Base-by-base conservation (phyloP, 92 coral and sea anemone genomes). In the Muricea muricata region DNA sequence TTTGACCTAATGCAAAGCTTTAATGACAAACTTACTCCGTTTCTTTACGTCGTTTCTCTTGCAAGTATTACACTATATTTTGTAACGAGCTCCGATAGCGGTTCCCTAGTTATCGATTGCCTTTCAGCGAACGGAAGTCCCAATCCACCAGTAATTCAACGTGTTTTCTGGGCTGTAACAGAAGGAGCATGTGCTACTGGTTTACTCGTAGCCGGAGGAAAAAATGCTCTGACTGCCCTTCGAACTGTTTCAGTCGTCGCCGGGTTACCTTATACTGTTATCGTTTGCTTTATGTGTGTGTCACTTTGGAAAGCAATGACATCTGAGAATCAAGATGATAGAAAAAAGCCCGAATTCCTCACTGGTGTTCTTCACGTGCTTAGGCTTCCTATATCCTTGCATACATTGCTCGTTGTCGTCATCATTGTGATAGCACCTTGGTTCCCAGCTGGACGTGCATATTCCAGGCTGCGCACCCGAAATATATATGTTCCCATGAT, bases 61-160 rank as follows among this genome's bases (percentile, higher is more conserved):
- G 86, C 78, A 11, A 86, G 93, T 34, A 84, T 93, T 45, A 57
- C 87, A 37, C 86, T 93, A 39, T 93, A 93, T 90, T 93, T 93
- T 69, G 98, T 93, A 54, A 93, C 98, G 23, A 93, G 98, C 52
- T 93, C 98, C 52, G 98, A 93, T 83, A 93, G 98, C 55, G 93
- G 98, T 28, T 93, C 98, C 60, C 87, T 91, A 42, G 84, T 93
- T 75, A 93, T 93, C 68, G 97, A 93, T 88, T 83, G 90, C 80
- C 75, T 93, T 21, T 89, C 97, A 31, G 92, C 97, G 74, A 93
- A 93, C 72, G 97, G 97, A 2, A 90, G 92, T 29, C 92, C 91
- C 23, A 92, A 93, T 24, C 94, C 97, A 11, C 97, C 97, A 0
- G 70, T 91, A 8, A 41, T 81, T 60, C 97, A 93, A 83, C 86